Percentiles rank a stretch among this genome's conserved stretches.
Evolutionary conservation across 2,113 vertebrate species (phyloP).

Genomic region (Lophochroa leadbeateri): DNA sequence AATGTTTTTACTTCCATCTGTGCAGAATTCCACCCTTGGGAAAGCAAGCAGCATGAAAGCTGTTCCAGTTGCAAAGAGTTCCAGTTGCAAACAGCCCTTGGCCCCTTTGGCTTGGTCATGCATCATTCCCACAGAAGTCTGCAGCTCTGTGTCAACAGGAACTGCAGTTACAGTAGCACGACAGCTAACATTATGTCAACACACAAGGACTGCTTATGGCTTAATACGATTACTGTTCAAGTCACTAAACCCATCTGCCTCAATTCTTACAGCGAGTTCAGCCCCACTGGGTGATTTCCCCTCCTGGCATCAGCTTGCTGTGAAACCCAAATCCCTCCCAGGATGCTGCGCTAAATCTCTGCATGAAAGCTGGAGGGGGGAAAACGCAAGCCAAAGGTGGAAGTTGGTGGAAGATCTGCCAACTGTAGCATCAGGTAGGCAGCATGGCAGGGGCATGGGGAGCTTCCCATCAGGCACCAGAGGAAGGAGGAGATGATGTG

Average conservation of each 20-base stretch:
- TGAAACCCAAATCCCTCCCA: not conserved
- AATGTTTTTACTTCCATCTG: too few relatives aligned
- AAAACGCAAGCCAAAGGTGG: not conserved
- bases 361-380: not conserved
- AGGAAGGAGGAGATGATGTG: not conserved
- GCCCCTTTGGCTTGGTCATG: not conserved
- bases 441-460: not conserved
- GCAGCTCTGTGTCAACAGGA: not conserved
- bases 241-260: not conserved
- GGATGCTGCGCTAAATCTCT: rapidly evolving
- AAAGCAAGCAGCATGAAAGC: not conserved
- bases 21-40: too few relatives aligned
- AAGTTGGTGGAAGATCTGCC: not conserved
- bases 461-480: not conserved
- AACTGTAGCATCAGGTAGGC: rapidly evolving
- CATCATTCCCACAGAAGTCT: not conserved
- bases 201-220: not conserved
- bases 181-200: not conserved
- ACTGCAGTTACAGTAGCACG: not conserved
- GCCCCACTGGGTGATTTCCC: too few relatives aligned
- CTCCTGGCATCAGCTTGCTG: rapidly evolving
- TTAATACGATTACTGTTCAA: not conserved
- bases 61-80: rapidly evolving
- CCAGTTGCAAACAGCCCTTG: too few relatives aligned
- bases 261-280: not conserved